Conservation (phyloP, 2,888 invertebrate genomes). For the Crocallis elinguaria region DNA sequence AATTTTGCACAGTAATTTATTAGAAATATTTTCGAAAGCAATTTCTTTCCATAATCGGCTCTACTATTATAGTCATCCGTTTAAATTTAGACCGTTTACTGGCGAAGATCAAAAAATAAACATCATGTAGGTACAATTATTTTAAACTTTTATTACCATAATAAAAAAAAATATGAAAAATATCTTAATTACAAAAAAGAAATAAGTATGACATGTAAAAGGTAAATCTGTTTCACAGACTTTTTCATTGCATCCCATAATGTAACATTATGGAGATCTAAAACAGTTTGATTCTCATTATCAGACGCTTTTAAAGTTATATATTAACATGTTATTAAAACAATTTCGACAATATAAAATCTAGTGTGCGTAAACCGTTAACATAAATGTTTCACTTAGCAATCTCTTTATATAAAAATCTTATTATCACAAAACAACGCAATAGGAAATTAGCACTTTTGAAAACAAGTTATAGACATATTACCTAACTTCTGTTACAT, state of each 20-base stretch:
- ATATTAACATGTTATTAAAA: no score
- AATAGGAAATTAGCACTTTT: constrained; percentile 16
- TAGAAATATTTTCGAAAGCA: no score
- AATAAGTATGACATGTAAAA: not conserved
- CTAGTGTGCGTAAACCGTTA: constrained; percentile 10
- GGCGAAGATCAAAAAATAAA: not conserved
- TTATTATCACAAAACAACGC: constrained; percentile 10
- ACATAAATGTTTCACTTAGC: not conserved
- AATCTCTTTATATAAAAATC: constrained; percentile 6
- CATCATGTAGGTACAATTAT: constrained; percentile 4
- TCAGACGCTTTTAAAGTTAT: not conserved
- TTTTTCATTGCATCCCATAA: not conserved
- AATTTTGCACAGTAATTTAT: no score
- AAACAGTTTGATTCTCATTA: not conserved
- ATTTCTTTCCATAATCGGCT: no score
- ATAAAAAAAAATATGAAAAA: constrained; percentile 14
- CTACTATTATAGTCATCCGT: no score
- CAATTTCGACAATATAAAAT: no score
- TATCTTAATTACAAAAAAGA: not conserved
- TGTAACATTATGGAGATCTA: constrained; percentile 1
- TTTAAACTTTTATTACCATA: constrained; percentile 14
- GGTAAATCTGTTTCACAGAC: constrained; percentile 8
- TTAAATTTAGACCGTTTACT: not conserved
- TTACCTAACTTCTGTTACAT: constrained; percentile 18
- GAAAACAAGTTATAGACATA: constrained; percentile 5